Evolutionary conservation across 2,113 vertebrate genomes (phyloP), one percentile per base, ranked within the genome.

Genomic region (Heterotilapia buettikoferi): DNA sequence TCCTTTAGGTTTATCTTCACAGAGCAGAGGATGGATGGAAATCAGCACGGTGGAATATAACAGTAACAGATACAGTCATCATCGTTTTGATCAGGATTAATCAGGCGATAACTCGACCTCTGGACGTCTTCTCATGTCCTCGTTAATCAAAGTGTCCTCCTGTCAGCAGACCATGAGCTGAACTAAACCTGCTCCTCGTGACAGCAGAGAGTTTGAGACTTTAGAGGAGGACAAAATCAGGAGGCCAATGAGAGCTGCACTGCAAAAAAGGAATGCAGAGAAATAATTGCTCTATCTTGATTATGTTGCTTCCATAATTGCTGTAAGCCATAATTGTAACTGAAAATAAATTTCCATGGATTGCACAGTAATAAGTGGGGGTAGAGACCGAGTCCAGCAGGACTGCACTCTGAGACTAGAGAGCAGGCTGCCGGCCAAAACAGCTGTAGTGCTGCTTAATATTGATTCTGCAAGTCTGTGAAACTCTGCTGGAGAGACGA

Each of bases 41-140:
- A 66, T 66, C 61, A 38, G 19, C 16, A 0, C 3, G 2, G 4
- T 9, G 63, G 63, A 4, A 43, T 2, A 21, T 0, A 14, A 43
- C 12, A 5, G 12, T 8, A 9, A 24, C 36, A 6, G 19, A 40
- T 68, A 21, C 63, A 71, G 11, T 14, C 2, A 9, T 21, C 16
- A 2, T 43, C 5, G 7, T 6, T 71, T 10, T 45, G 0, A 26
- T 5, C 13, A 16, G 38, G 40, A 45, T 26, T 73, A 1, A 26
- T 73, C 21, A 10, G 3, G 13, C 3, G 13, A 71, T 71, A 71
- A 43, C 11, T 43, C 3, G 57, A 9, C 57, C 29, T 31, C 4
- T 61, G 13, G 16, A 61, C 3, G 9, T 19, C 31, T 19, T n/a
- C 29, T 61, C 8, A 5, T 31, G 26, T 36, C 8, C 56, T 29